Evolutionary conservation across 2,797 vertebrate genomes (phyloP).

Genomic region (Onychomys arenicola): DNA sequence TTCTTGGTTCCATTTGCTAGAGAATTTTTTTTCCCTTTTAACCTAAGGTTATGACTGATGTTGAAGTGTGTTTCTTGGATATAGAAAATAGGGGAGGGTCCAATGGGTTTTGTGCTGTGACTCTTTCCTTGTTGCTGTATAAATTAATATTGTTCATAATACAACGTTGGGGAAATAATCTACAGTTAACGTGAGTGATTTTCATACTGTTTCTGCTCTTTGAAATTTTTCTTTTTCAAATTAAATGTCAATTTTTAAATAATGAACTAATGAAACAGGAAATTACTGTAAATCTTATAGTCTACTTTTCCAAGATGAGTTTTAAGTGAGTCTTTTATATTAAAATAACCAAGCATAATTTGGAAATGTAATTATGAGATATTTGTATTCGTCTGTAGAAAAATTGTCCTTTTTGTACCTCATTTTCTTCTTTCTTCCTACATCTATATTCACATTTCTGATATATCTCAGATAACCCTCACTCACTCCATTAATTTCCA

Average conservation of each 20-base stretch:
- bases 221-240: conserved; percentile 51
- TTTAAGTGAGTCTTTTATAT: conserved; percentile 38
- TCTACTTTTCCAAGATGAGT: conserved; percentile 30
- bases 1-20: neutral
- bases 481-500: neutral
- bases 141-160: neutral
- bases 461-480: neutral
- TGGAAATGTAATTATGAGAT: neutral
- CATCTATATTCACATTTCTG: neutral
- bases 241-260: conserved; percentile 47
- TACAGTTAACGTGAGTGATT: conserved; percentile 15
- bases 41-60: neutral
- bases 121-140: conserved; percentile 1
- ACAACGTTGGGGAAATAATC: conserved; percentile 35
- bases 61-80: neutral
- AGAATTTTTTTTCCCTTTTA: neutral
- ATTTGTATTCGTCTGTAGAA: conserved; percentile 48
- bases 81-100: neutral
- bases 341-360: neutral
- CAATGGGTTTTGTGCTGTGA: neutral
- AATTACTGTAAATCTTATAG: conserved; percentile 24
- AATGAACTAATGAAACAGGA: conserved; percentile 52
- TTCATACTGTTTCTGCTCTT: neutral
- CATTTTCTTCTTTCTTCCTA: neutral
- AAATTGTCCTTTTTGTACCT: neutral